Percentiles rank a stretch among this genome's conserved stretches.
Evolutionary conservation across 2,797 vertebrate species (phyloP).

Genomic region (Phoxinus dragarum): DNA sequence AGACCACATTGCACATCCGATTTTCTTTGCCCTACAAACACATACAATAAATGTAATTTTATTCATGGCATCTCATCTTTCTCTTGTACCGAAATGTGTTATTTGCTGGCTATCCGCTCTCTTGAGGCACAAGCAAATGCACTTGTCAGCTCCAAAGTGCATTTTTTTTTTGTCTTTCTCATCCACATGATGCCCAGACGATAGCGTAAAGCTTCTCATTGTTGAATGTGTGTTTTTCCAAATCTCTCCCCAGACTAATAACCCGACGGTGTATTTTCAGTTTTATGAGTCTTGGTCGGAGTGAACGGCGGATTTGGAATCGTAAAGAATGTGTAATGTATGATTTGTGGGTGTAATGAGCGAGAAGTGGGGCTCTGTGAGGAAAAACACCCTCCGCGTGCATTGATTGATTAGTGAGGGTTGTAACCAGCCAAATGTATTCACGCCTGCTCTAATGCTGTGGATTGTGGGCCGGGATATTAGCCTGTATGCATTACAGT

Average conservation of each 20-base stretch:
- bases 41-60: conserved; percentile 72
- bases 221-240: conserved; percentile 43
- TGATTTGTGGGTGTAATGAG: conserved; percentile 80
- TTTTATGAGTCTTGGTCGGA: conserved; percentile 60
- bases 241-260: conserved; percentile 54
- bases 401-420: conserved; percentile 77
- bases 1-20: conserved; percentile 67
- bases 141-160: conserved; percentile 30
- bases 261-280: conserved; percentile 41
- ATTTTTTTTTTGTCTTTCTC: conserved; percentile 10
- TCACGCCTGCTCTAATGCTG: conserved; percentile 70
- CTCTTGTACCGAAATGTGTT: conserved; percentile 67
- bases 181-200: not conserved
- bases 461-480: conserved; percentile 69
- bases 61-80: conserved; percentile 72
- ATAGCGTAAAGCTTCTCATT: conserved; percentile 40
- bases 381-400: conserved; percentile 70
- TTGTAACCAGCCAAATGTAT: conserved; percentile 72
- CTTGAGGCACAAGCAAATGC: conserved; percentile 62
- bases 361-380: conserved; percentile 71
- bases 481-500: conserved; percentile 76
- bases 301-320: conserved; percentile 61
- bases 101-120: conserved; percentile 62
- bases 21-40: conserved; percentile 67
- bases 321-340: conserved; percentile 71